Evolutionary conservation across 2,113 vertebrate genomes (phyloP).

Genomic region (Odocoileus hemionus): DNA sequence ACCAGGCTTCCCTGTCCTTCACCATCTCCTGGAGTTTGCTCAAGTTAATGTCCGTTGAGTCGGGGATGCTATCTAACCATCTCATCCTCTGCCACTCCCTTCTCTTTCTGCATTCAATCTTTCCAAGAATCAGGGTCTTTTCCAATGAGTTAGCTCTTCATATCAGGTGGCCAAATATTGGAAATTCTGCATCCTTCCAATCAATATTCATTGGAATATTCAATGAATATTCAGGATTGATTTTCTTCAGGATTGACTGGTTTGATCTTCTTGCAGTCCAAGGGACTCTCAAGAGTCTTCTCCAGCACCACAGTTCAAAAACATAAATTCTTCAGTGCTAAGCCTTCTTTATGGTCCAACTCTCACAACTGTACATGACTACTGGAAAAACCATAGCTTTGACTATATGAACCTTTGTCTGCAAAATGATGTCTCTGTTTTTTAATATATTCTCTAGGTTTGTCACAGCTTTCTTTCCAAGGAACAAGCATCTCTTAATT

Average conservation of each 20-base stretch:
- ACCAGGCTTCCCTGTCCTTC: background rate
- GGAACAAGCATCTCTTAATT: background rate
- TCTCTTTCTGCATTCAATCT: background rate
- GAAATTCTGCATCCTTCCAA: background rate
- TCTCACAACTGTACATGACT: background rate
- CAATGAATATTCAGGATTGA: background rate
- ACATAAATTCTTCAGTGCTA: background rate
- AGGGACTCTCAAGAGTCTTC: background rate
- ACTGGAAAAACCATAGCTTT: background rate
- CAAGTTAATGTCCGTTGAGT: background rate
- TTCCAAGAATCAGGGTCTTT: background rate
- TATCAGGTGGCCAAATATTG: background rate
- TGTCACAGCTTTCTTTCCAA: background rate
- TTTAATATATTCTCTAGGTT: background rate
- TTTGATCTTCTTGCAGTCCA: background rate
- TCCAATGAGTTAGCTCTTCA: background rate
- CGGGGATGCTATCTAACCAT: background rate
- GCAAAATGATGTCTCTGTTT: background rate
- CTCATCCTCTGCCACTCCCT: background rate
- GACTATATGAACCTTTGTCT: background rate
- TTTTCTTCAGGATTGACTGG: background rate
- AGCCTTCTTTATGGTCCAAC: background rate
- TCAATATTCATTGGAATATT: background rate
- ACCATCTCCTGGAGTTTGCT: background rate
- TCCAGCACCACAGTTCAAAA: background rate